These are phyloP conservation scores for Calyptommatus sinebrachiatus DNA, from an alignment of 2,113 vertebrate species.

Conservation along the genomic window DNA sequence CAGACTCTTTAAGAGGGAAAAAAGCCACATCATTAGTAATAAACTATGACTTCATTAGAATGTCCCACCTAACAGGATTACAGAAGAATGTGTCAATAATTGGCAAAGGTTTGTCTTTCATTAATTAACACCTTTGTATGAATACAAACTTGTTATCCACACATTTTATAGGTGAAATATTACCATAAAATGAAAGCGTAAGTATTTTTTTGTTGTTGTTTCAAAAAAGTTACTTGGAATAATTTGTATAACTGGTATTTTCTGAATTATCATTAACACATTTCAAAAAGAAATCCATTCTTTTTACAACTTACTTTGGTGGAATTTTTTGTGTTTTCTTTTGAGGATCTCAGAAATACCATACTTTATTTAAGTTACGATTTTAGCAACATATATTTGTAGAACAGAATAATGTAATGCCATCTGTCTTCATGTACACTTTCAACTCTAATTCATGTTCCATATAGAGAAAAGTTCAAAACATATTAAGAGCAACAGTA, in stretches of 20 bases:
- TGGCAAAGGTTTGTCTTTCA: constrained; percentile 82
- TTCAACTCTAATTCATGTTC: neutral
- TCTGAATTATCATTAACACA: constrained; percentile 52
- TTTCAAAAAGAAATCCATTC: constrained; percentile 28
- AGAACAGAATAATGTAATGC: neutral
- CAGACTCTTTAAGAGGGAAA: constrained; percentile 8
- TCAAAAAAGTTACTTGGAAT: constrained; percentile 54
- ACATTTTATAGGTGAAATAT: constrained; percentile 79
- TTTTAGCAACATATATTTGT: neutral
- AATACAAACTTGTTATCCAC: constrained; percentile 79
- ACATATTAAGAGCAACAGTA: neutral
- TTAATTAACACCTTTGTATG: constrained; percentile 90
- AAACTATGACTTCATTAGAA: constrained; percentile 74
- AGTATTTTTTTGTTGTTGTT: constrained; percentile 31
- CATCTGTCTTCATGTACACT: constrained; percentile 18
- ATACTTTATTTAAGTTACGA: neutral
- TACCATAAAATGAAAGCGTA: constrained; percentile 69
- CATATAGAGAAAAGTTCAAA: neutral
- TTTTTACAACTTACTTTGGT: neutral
- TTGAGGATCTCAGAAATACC: neutral
- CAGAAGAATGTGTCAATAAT: constrained; percentile 76
- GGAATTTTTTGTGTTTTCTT: neutral
- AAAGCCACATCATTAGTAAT: constrained; percentile 71
- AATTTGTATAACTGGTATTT: constrained; percentile 67
- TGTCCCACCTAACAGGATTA: constrained; percentile 79